Conservation (phyloP, 2,797 vertebrate species). For the Onychomys torridus region DNA sequence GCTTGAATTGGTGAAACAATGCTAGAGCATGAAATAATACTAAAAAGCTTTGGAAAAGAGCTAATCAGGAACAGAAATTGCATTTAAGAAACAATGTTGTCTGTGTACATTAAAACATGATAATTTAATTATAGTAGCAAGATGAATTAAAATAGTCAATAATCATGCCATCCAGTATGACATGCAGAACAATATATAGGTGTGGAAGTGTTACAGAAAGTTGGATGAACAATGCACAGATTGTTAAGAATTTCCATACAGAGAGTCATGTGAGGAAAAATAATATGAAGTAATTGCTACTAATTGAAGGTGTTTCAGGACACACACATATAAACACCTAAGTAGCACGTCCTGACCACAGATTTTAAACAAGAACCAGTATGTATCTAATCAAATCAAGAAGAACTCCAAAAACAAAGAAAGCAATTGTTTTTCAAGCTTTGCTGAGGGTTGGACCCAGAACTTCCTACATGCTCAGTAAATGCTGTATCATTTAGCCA, state of each 20-base stretch:
- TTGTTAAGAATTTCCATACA: background rate
- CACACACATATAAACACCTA: background rate
- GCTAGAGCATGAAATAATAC: constrained; percentile 6
- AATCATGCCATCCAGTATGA: background rate
- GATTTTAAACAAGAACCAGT: background rate
- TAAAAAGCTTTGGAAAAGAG: background rate
- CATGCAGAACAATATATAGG: background rate
- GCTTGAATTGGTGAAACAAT: background rate
- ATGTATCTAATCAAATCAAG: background rate
- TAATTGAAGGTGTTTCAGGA: background rate
- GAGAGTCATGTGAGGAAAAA: background rate
- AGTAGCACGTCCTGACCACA: background rate
- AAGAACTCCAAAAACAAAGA: background rate
- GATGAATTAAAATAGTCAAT: background rate
- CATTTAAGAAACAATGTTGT: background rate
- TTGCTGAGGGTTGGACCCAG: background rate
- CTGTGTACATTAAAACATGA: background rate
- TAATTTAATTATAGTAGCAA: background rate
- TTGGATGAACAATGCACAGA: background rate
- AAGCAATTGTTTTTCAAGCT: background rate
- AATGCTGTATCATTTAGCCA: background rate
- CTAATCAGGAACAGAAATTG: background rate
- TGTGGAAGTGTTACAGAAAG: background rate
- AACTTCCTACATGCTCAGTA: background rate
- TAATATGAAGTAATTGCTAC: background rate